These are phyloP conservation scores for Xyliphius kryptos DNA, from an alignment of 2,113 vertebrate species.

Conservation along the genomic window DNA sequence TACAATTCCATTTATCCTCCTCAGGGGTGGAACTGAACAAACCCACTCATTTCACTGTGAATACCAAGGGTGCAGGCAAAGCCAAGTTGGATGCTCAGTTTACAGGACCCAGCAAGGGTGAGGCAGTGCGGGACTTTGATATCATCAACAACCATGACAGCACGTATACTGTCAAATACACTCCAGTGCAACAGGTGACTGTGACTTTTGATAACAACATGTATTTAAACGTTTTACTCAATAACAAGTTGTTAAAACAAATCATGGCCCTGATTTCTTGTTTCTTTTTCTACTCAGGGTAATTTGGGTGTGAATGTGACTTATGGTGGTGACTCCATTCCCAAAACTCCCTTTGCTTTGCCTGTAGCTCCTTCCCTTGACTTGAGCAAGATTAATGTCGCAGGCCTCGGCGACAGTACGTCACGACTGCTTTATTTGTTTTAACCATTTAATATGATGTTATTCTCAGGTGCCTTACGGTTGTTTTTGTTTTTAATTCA, in stretches of 20 bases:
- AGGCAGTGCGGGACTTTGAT: slow-evolving; percentile 77
- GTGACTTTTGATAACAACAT: too few relatives aligned
- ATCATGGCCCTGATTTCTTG: too few relatives aligned
- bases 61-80: slow-evolving; percentile 80
- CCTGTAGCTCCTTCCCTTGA: slow-evolving; percentile 75
- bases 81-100: slow-evolving; percentile 82
- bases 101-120: slow-evolving; percentile 70
- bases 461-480: background rate
- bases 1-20: too few relatives aligned
- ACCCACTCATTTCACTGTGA: slow-evolving; percentile 85
- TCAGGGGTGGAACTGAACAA: slow-evolving; percentile 83
- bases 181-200: slow-evolving; percentile 79
- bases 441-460: background rate
- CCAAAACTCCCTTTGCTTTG: slow-evolving; percentile 82
- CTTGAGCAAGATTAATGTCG: slow-evolving; percentile 80
- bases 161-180: slow-evolving; percentile 86
- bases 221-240: too few relatives aligned
- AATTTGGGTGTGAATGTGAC: slow-evolving; percentile 76
- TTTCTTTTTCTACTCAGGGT: slow-evolving; percentile 63
- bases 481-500: slow-evolving; percentile 35
- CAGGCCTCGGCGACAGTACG: slow-evolving; percentile 80
- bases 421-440: slow-evolving; percentile 11
- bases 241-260: too few relatives aligned
- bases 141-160: slow-evolving; percentile 83
- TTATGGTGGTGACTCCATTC: slow-evolving; percentile 80